Base-by-base conservation (phyloP, 2,797 vertebrate genomes). In the Sebastes flavidus region DNA sequence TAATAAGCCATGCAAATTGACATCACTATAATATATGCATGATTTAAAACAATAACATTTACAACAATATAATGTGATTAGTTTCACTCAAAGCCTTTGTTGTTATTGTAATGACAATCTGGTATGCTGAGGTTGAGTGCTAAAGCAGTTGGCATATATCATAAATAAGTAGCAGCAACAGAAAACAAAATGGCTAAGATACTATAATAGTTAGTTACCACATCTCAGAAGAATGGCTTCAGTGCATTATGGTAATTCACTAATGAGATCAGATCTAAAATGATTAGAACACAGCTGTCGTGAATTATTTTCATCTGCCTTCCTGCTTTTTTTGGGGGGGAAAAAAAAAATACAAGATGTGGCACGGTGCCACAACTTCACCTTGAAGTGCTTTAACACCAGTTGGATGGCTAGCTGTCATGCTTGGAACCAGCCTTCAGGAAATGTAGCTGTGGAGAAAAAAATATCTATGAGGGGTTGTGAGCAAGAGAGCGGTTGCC, bases 401-500 rank as follows among this genome's bases (percentile, higher is more conserved):
- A 82, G 62, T 76, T 79, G 80, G 73, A 88, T 65, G 38, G 75
- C 68, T 86, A 74, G 77, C 72, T 89, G 87, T 84, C 89, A 86
- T 80, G 66, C 78, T 84, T 72, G 61, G 56, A 89, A 84, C 77
- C 66, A 84, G 78, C 63, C 70, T 88, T 77, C 78, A 88, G 82
- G 75, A 84, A 85, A 88, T 88, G 65, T 83, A 75, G 81, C 84
- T 74, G 38, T 79, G 66, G 70, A 42, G 58, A 74, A 52, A 73
- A 32, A 72, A 38, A 81, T 29, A 81, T 81, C 63, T 81, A 55
- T 73, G 73, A 79, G 69, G 67, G 83, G n/a, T 83, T 83, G 81
- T 81, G 87, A 89, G 81, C 67, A 82, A 77, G 83, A 81, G 81
- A 86, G 42, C 8, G 36, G 91, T 95, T 95, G 85, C 94, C 89